Conservation (phyloP, 2,113 vertebrate species). For the Brachypodius melanocephalos region DNA sequence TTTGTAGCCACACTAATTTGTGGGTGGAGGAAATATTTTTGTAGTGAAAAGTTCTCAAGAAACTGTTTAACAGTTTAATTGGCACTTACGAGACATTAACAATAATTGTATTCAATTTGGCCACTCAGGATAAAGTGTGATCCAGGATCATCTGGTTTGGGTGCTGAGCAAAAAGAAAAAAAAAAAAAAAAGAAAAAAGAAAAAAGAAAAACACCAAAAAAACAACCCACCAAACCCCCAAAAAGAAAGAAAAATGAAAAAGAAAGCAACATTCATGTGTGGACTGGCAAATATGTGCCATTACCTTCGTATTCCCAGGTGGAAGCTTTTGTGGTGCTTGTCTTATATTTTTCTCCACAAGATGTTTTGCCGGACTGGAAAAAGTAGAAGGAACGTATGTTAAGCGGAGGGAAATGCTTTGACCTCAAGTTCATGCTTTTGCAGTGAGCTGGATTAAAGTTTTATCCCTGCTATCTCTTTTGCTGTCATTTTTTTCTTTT, state of each 20-base stretch:
- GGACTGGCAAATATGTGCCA: not conserved
- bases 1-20: slow-evolving; percentile 7
- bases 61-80: slow-evolving; percentile 46
- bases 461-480: slow-evolving; percentile 38
- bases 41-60: slow-evolving; percentile 10
- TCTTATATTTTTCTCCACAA: not conserved
- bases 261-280: not conserved
- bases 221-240: not conserved
- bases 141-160: not conserved
- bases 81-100: slow-evolving; percentile 10
- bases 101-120: slow-evolving; percentile 17
- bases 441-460: slow-evolving; percentile 11
- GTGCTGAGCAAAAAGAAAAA: not conserved
- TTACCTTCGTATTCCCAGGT: not conserved
- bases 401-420: not conserved
- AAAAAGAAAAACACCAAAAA: too few relatives aligned
- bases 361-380: not conserved
- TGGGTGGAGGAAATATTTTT: slow-evolving; percentile 39
- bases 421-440: slow-evolving; percentile 8
- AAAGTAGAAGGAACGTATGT: not conserved
- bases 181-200: not conserved
- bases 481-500: slow-evolving; percentile 11
- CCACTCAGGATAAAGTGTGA: not conserved
- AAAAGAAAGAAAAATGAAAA: not conserved
- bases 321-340: slow-evolving; percentile 9